phyloP scores from a whole-genome alignment of 2,797 vertebrate genomes.

The Thunnus albacares region DNA sequence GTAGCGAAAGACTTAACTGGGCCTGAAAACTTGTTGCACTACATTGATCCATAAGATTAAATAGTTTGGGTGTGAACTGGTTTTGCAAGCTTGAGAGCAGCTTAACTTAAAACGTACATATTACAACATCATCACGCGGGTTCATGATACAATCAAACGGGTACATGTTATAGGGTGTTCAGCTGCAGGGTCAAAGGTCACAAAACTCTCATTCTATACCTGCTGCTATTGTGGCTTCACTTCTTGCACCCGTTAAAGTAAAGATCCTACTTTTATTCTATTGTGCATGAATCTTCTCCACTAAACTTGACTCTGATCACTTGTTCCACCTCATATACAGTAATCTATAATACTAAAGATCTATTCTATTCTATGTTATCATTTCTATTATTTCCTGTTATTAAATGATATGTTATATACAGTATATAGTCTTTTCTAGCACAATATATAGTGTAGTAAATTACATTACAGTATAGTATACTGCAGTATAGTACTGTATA shows the following conservation, averaged over 20 bases:
- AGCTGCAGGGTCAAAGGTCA: conserved; percentile 14
- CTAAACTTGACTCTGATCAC: no score
- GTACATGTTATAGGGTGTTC: background rate
- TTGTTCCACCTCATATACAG: no score
- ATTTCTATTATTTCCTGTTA: no score
- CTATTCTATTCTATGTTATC: no score
- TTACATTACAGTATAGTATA: background rate
- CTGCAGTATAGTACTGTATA: background rate
- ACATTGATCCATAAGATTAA: background rate
- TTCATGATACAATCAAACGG: background rate
- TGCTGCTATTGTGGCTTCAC: background rate
- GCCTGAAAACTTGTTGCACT: background rate
- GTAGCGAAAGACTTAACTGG: background rate
- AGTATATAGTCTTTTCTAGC: no score
- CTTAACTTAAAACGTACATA: background rate
- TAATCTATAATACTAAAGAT: no score
- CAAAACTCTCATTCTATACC: background rate
- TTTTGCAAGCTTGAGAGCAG: background rate
- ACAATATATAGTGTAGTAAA: background rate
- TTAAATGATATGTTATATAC: no score
- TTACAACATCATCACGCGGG: background rate
- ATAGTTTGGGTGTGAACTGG: background rate
- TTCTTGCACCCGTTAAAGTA: background rate
- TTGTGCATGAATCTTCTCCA: no score
- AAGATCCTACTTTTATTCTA: no score